Evolutionary conservation across 2,888 invertebrate genomes (phyloP).

Genomic region (Melanostoma scalare): DNA sequence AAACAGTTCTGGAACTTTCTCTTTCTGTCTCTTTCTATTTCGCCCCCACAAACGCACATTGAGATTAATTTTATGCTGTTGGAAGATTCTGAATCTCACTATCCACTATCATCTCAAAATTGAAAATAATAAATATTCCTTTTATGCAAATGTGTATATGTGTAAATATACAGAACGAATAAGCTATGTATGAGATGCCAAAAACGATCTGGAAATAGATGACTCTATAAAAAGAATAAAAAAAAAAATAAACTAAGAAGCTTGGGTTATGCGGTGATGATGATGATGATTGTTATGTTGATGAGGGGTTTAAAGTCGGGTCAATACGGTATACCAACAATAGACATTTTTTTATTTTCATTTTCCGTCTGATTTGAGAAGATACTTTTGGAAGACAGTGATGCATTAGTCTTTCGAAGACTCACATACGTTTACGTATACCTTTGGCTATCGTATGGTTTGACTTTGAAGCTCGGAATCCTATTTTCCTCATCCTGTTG

Average conservation of each 20-base stretch:
- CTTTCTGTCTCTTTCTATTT: neutral
- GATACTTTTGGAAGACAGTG: neutral
- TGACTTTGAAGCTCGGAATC: slow-evolving; percentile 12
- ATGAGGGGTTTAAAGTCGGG: slow-evolving; percentile 51
- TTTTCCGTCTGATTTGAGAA: neutral
- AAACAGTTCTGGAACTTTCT: neutral
- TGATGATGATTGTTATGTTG: slow-evolving; percentile 33
- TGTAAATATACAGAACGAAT: slow-evolving; percentile 20
- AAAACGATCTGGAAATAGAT: slow-evolving; percentile 22
- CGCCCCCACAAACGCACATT: too few relatives aligned
- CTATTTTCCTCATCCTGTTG: slow-evolving; percentile 41
- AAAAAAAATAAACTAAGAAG: too few relatives aligned
- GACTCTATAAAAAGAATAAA: neutral
- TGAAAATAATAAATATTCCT: slow-evolving; percentile 64
- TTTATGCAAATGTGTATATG: slow-evolving; percentile 53
- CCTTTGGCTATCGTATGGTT: too few relatives aligned
- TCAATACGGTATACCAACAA: slow-evolving; percentile 31
- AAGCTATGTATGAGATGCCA: slow-evolving; percentile 26
- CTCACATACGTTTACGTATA: too few relatives aligned
- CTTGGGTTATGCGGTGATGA: neutral
- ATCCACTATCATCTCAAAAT: slow-evolving; percentile 44
- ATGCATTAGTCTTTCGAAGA: neutral
- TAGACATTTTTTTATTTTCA: slow-evolving; percentile 17
- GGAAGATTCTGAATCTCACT: slow-evolving; percentile 32
- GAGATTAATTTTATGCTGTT: too few relatives aligned